These are phyloP conservation scores for Engraulis encrasicolus DNA, from an alignment of 2,113 vertebrate species.

Conservation along the genomic window DNA sequence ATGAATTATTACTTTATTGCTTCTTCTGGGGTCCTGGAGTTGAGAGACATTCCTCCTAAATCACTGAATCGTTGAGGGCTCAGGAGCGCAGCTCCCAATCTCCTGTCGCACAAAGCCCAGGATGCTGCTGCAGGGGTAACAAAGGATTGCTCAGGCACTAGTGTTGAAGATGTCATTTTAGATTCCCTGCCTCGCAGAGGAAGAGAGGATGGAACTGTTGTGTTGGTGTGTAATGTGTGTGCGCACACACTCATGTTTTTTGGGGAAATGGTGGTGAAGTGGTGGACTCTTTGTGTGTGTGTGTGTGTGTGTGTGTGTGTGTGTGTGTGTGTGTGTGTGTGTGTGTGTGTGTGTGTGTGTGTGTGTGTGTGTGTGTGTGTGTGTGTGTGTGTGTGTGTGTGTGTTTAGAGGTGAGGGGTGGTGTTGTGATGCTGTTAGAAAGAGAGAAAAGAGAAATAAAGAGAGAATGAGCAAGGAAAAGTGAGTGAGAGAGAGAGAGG, in stretches of 20 bases:
- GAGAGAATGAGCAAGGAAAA: no score
- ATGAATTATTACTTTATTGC: no score
- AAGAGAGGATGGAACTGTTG: neutral
- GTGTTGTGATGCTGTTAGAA: neutral
- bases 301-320: neutral
- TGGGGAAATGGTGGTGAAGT: no score
- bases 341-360: neutral
- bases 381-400: no score
- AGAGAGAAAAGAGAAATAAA: no score
- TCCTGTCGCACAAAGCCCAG: neutral
- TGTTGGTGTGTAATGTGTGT: neutral
- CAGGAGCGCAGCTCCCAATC: neutral
- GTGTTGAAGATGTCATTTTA: constrained; percentile 8
- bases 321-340: no score
- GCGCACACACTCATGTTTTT: no score
- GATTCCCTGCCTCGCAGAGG: neutral
- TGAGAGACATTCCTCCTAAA: neutral
- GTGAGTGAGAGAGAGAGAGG: neutral
- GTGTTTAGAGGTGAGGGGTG: neutral
- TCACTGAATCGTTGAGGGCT: neutral
- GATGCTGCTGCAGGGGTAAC: neutral
- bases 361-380: no score
- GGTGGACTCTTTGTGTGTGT: no score
- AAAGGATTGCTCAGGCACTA: constrained; percentile 16
- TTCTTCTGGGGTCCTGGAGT: neutral